Evolutionary conservation across 2,113 vertebrate genomes (phyloP), one percentile per base, ranked within the genome.

Genomic region (Corynorhinus townsendii): DNA sequence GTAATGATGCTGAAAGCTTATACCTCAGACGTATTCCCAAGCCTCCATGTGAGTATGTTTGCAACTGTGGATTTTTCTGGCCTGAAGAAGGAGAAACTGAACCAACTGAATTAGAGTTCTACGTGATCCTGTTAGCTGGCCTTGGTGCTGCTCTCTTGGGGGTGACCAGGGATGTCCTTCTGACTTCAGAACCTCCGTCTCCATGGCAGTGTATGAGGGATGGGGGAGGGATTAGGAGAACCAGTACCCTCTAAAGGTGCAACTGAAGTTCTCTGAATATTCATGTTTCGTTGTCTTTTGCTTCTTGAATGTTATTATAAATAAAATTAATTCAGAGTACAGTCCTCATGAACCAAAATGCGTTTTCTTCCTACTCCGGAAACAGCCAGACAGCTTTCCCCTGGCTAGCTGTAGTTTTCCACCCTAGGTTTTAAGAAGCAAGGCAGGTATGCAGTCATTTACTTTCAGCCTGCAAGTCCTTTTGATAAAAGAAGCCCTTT

Each of bases 401-500:
- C 30, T 4, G 35, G 11, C 26, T 69, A 24, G 33, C 59, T 54
- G 49, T 59, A 22, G 47, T 79, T 91, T 89, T 95, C 72, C 86
- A 96, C 49, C 80, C 73, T 90, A 66, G 75, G 92, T 92, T 94
- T 93, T 98, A 96, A 94, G 96, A 97, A 95, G 71, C 88, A 95
- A 97, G 76, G 88, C 52, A 97, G 96, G 95, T 95, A 89, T 84
- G 94, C 68, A 96, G 80, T 64, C 95, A 92, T 96, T 96, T 97
- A 94, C 95, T 94, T 97, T 92, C 87, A 96, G 76, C 89, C 81
- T 97, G 94, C 79, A 95, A 97, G 97, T 97, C 90, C 77, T 62
- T 22, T 96, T 95, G 95, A 97, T 97, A 97, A 98, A 97, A 94
- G 91, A 91, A 98, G 91, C 54, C 47, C 82, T 97, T 96, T 96